Conservation (phyloP, 2,113 vertebrate species). For the Picathartes gymnocephalus region DNA sequence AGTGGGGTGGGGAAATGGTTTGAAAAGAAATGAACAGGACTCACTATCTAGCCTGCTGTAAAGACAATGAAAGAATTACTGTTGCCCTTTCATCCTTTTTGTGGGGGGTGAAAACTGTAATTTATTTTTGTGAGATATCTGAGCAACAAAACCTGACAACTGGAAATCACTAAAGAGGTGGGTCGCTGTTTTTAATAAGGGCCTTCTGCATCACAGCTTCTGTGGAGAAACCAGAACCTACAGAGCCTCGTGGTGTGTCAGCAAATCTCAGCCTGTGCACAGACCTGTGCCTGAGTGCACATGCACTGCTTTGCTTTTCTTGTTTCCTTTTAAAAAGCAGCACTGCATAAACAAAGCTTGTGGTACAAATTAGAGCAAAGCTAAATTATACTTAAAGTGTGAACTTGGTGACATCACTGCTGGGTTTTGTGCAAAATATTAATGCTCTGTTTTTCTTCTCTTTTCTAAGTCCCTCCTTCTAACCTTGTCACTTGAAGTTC, state of each 20-base stretch:
- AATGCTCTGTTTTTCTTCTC: not conserved
- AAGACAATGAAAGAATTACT: constrained; percentile 22
- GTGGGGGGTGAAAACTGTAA: not conserved
- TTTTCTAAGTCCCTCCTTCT: not conserved
- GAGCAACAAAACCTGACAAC: constrained; percentile 23
- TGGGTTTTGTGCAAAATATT: not conserved
- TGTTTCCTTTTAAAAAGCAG: not conserved
- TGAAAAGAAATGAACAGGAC: constrained; percentile 10
- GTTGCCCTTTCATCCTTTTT: constrained; percentile 35
- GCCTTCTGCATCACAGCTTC: not conserved
- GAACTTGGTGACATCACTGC: not conserved
- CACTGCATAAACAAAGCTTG: not conserved
- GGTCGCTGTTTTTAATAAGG: constrained; percentile 32
- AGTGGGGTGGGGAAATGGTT: not conserved
- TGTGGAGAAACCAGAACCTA: not conserved
- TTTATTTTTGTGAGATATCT: constrained; percentile 52
- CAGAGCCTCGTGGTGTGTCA: not conserved
- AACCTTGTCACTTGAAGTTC: not conserved
- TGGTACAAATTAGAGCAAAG: not conserved
- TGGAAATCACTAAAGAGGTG: not conserved
- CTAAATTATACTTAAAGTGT: not conserved
- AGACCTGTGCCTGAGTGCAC: not conserved
- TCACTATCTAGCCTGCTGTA: not conserved
- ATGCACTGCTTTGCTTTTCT: not conserved
- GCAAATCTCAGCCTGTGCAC: not conserved